Evolutionary conservation across 2,113 vertebrate genomes (phyloP).

Genomic region (Microcebus lehilahytsara): DNA sequence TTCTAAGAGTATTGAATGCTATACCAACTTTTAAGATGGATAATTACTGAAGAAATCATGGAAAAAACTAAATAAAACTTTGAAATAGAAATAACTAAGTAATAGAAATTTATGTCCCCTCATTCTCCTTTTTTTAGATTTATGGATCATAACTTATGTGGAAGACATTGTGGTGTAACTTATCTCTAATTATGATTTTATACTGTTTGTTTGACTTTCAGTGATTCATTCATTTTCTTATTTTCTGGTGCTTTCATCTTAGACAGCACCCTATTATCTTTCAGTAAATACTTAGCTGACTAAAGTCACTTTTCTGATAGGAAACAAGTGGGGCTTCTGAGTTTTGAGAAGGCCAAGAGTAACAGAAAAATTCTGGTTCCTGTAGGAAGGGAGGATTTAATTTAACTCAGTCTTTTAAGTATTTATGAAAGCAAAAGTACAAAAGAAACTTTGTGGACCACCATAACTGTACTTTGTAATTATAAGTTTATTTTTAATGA

Average conservation of each 20-base stretch:
- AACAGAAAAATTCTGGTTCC: not conserved
- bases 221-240: not conserved
- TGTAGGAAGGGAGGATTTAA: not conserved
- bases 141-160: not conserved
- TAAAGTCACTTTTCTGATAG: conserved; percentile 17
- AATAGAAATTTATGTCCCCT: not conserved
- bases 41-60: not conserved
- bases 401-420: not conserved
- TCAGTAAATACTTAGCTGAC: not conserved
- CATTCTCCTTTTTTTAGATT: not conserved
- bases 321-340: not conserved
- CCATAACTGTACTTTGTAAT: not conserved
- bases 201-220: not conserved
- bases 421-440: not conserved
- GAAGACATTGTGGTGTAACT: not conserved
- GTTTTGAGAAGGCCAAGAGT: conserved; percentile 37
- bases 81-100: not conserved
- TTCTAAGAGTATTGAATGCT: not conserved
- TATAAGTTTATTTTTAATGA: not conserved
- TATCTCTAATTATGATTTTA: not conserved
- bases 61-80: not conserved
- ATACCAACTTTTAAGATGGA: not conserved
- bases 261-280: not conserved
- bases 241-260: conserved; percentile 5
- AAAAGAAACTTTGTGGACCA: not conserved